phyloP scores from a whole-genome alignment of 2,888 invertebrate species.

The Clitarchus hookeri region DNA sequence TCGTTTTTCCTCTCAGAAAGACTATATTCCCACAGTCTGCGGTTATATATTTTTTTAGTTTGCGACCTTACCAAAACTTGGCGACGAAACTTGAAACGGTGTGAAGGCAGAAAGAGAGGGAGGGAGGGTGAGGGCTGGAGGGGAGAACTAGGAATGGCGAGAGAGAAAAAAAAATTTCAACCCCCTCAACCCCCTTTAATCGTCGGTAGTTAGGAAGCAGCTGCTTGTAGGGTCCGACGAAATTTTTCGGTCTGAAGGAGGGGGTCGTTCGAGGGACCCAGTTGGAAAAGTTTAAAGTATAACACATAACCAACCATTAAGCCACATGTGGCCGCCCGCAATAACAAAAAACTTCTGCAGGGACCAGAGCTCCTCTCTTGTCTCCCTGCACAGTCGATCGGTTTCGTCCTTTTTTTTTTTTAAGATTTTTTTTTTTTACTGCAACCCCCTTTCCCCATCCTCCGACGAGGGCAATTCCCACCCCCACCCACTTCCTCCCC shows the following conservation, averaged over 20 bases:
- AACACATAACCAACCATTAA: background rate
- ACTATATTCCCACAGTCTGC: too few species aligned
- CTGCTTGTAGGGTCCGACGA: background rate
- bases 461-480: background rate
- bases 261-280: background rate
- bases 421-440: background rate
- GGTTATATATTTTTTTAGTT: too few species aligned
- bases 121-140: background rate
- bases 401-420: background rate
- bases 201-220: slow-evolving; percentile 14
- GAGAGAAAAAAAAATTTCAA: background rate
- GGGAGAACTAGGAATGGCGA: background rate
- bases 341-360: background rate
- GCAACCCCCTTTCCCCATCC: background rate
- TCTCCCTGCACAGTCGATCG: slow-evolving; percentile 3
- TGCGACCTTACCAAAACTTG: background rate
- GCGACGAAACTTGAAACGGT: background rate
- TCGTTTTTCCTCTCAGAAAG: too few species aligned
- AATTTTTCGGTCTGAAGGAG: background rate
- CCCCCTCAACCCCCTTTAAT: background rate
- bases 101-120: background rate
- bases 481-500: background rate
- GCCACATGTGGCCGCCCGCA: background rate
- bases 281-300: background rate
- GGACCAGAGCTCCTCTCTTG: background rate